These are phyloP conservation scores for Bufo bufo DNA, from an alignment of 2,113 vertebrate species.

Conservation along the genomic window DNA sequence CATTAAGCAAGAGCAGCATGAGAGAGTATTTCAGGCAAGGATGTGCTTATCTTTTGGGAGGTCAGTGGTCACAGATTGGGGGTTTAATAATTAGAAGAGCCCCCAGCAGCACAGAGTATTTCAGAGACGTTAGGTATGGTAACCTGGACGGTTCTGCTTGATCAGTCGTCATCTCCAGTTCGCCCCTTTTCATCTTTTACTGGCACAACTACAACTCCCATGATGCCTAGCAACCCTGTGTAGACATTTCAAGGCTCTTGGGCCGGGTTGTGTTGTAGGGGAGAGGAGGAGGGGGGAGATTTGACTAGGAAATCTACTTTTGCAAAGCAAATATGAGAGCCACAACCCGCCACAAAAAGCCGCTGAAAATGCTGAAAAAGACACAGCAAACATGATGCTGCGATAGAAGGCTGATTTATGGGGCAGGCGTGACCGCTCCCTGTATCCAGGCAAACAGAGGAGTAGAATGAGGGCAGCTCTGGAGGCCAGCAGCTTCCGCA, in stretches of 20 bases:
- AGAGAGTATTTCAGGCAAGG: background rate
- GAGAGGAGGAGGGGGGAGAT: background rate
- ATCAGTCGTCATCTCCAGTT: background rate
- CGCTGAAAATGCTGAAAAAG: conserved; percentile 47
- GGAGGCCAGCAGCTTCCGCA: background rate
- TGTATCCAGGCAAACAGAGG: conserved; percentile 32
- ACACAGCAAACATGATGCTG: background rate
- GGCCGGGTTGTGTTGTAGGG: background rate
- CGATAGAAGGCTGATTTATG: conserved; percentile 1
- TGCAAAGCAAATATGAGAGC: conserved; percentile 49
- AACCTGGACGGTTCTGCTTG: too few relatives aligned
- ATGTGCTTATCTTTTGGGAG: background rate
- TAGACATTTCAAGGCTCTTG: background rate
- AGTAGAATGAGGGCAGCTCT: background rate
- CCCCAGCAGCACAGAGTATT: too few relatives aligned
- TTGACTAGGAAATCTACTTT: conserved; percentile 59
- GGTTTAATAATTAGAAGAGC: too few relatives aligned
- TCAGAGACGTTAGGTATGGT: too few relatives aligned
- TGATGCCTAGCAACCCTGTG: background rate
- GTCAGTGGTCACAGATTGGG: too few relatives aligned
- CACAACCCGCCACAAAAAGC: conserved; percentile 57
- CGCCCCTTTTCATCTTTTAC: background rate
- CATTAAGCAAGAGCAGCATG: too few relatives aligned
- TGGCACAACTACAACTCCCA: conserved; percentile 59
- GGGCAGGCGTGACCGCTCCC: background rate